Evolutionary conservation across 2,888 invertebrate species (phyloP).

Genomic region (Yponomeuta sedellus): DNA sequence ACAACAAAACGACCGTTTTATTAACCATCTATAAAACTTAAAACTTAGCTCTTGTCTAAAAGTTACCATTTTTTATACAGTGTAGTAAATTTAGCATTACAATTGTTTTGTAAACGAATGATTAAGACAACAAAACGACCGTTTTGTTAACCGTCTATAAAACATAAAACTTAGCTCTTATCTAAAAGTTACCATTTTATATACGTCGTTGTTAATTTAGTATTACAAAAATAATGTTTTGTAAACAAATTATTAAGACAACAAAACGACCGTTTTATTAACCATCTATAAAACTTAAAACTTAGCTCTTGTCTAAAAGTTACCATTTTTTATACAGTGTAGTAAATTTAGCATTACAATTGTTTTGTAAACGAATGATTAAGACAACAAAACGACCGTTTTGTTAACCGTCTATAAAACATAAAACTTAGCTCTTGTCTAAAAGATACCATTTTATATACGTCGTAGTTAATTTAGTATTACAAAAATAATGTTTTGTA

Average conservation of each 20-base stretch:
- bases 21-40: too few relatives aligned
- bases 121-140: too few relatives aligned
- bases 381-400: too few relatives aligned
- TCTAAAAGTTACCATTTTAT: not conserved
- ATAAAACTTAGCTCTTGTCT: not conserved
- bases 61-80: not conserved
- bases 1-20: not conserved
- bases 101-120: not conserved
- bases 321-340: too few relatives aligned
- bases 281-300: too few relatives aligned
- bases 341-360: too few relatives aligned
- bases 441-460: not conserved
- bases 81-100: not conserved
- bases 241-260: not conserved
- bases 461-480: not conserved
- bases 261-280: not conserved
- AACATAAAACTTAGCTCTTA: not conserved
- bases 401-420: too few relatives aligned
- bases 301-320: too few relatives aligned
- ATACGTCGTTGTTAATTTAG: not conserved
- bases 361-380: too few relatives aligned
- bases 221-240: not conserved
- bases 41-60: not conserved
- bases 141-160: too few relatives aligned
- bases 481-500: not conserved